phyloP scores from a whole-genome alignment of 2,113 vertebrate genomes.

The Myotis yumanensis region DNA sequence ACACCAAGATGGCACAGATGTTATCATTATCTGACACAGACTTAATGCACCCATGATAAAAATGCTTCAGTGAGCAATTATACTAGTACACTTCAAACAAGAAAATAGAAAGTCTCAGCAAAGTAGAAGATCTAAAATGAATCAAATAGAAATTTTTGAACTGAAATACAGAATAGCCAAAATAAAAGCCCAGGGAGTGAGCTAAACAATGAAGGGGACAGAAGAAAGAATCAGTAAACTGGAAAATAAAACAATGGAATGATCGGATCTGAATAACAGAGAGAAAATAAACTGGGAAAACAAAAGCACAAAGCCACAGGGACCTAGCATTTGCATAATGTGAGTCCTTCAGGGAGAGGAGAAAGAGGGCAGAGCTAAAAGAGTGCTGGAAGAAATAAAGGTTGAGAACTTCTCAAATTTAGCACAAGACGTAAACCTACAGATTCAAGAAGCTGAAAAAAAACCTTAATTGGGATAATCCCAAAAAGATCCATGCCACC shows the following conservation, averaged over 20 bases:
- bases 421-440: not conserved
- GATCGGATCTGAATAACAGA: not conserved
- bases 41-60: not conserved
- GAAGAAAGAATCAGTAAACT: not conserved
- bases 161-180: not conserved
- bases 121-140: not conserved
- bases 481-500: not conserved
- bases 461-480: not conserved
- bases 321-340: not conserved
- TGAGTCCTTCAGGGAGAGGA: not conserved
- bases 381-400: not conserved
- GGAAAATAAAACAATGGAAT: not conserved
- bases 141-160: not conserved
- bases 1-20: not conserved
- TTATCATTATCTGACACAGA: not conserved
- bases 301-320: accelerated
- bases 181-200: not conserved
- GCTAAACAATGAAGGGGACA: not conserved
- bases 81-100: not conserved
- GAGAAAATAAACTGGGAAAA: not conserved
- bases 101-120: not conserved
- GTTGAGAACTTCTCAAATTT: not conserved
- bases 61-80: not conserved
- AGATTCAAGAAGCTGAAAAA: not conserved
- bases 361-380: not conserved